These are phyloP conservation scores for Mythimna pallens DNA, from an alignment of 2,888 invertebrate genomes.

Conservation along the genomic window DNA sequence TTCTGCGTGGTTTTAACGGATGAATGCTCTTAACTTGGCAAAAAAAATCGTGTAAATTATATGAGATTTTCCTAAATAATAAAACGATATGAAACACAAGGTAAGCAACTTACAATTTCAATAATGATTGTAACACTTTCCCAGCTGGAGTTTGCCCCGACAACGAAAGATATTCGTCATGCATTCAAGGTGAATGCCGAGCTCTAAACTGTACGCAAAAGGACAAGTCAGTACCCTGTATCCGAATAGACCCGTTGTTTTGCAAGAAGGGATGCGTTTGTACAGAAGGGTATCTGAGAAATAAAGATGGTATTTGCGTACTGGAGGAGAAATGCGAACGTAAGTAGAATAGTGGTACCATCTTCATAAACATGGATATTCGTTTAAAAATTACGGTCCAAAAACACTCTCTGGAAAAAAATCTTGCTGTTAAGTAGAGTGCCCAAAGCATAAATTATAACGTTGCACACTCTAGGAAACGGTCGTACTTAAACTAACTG, in stretches of 20 bases:
- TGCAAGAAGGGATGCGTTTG: slow-evolving; percentile 51
- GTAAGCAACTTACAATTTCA: background rate
- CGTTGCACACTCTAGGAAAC: no score
- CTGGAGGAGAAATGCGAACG: slow-evolving; percentile 39
- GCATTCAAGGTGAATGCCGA: slow-evolving; percentile 62
- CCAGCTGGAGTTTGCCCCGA: slow-evolving; percentile 50
- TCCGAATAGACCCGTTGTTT: slow-evolving; percentile 19
- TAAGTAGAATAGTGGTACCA: slow-evolving; percentile 18
- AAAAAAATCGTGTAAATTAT: background rate
- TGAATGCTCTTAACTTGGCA: background rate
- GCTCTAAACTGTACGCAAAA: slow-evolving; percentile 61
- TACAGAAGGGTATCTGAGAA: slow-evolving; percentile 44
- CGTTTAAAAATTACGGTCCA: no score
- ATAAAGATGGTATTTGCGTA: slow-evolving; percentile 43
- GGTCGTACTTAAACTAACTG: background rate
- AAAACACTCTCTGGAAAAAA: no score
- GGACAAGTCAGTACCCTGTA: slow-evolving; percentile 52
- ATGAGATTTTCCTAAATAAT: background rate
- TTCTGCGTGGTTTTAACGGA: no score
- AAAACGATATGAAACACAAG: background rate
- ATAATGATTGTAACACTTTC: background rate
- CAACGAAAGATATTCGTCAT: slow-evolving; percentile 63
- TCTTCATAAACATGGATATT: background rate
- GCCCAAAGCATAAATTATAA: no score
- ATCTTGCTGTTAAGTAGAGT: no score